A percentile compares a stretch with the other conserved stretches of the same genome.
phyloP scores from a whole-genome alignment of 2,113 vertebrate species.

The Platycercus adscitus region DNA sequence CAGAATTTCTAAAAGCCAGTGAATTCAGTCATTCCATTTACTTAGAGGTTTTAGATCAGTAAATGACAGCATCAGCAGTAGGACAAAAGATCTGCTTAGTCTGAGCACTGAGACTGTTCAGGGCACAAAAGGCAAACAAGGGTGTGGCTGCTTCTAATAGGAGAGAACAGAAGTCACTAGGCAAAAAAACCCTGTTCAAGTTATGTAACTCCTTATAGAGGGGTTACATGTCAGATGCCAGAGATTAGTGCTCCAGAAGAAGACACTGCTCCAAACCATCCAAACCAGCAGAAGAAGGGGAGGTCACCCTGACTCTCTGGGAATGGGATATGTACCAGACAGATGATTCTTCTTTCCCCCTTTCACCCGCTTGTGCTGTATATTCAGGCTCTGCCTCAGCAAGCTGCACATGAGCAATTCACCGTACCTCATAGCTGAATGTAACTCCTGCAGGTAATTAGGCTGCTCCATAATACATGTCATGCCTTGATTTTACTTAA shows the following conservation, averaged over 20 bases:
- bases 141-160: neutral
- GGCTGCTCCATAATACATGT: neutral
- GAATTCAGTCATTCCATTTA: neutral
- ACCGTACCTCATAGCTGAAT: too few relatives aligned
- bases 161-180: neutral
- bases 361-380: too few relatives aligned
- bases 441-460: neutral
- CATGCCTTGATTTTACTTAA: neutral
- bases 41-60: neutral
- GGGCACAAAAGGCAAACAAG: neutral
- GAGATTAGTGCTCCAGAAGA: neutral
- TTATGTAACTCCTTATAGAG: neutral
- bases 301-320: neutral
- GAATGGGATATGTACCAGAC: accelerated
- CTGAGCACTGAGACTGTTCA: neutral
- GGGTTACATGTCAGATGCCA: neutral
- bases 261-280: neutral
- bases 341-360: neutral
- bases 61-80: neutral
- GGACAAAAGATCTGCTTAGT: neutral
- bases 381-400: neutral
- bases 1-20: neutral
- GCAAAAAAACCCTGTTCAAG: accelerated
- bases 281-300: neutral
- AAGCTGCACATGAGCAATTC: accelerated